Evolutionary conservation across 1,140 invertebrate genomes (phyloP).

Genomic region (Caenorhabditis remanei): DNA sequence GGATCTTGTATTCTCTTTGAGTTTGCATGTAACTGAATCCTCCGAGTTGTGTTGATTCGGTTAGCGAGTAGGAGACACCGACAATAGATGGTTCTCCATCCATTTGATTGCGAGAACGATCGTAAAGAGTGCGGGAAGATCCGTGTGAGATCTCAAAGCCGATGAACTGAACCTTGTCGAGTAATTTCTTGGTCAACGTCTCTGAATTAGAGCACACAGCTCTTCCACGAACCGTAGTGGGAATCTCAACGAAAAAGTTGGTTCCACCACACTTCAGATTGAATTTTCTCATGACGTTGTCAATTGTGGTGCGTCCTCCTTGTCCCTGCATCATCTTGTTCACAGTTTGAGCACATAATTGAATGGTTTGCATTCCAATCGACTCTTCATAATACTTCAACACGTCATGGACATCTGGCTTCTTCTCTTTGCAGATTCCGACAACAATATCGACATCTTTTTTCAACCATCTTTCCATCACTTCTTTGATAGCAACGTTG

Average conservation of each 20-base stretch:
- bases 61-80: slow-evolving; percentile 25
- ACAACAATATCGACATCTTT: background rate
- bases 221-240: background rate
- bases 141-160: slow-evolving; percentile 13
- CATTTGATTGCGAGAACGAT: background rate
- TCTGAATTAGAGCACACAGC: background rate
- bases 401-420: slow-evolving; percentile 24
- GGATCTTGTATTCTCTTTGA: slow-evolving; percentile 23
- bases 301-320: slow-evolving; percentile 3
- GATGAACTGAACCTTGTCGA: background rate
- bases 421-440: slow-evolving; percentile 1
- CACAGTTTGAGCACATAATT: background rate
- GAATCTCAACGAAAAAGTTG: background rate
- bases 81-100: slow-evolving; percentile 38
- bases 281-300: slow-evolving; percentile 41
- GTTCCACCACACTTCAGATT: slow-evolving; percentile 40
- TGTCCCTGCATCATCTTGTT: slow-evolving; percentile 4
- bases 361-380: slow-evolving; percentile 28
- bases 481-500: background rate
- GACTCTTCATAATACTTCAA: slow-evolving; percentile 25
- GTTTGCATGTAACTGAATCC: slow-evolving; percentile 30
- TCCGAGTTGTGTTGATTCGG: slow-evolving; percentile 7
- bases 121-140: slow-evolving; percentile 26
- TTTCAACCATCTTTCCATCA: background rate
- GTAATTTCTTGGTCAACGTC: background rate